phyloP scores from a whole-genome alignment of 2,113 vertebrate species.

The Lutjanus erythropterus region DNA sequence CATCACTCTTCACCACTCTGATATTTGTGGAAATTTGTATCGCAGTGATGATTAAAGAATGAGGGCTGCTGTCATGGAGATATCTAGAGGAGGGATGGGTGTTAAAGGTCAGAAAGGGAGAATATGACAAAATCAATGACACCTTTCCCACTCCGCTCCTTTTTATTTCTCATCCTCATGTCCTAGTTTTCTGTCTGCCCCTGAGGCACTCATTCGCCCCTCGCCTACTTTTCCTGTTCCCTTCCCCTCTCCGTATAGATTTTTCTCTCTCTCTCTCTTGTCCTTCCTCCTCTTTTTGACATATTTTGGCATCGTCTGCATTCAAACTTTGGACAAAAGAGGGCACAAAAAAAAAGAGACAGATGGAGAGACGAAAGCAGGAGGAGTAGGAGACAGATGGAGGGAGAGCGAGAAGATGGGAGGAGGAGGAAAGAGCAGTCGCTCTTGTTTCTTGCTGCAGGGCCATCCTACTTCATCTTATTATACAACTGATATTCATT shows the following conservation, averaged over 20 bases:
- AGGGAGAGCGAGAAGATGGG: constrained; percentile 73
- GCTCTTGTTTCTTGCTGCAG: constrained; percentile 78
- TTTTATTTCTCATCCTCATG: constrained; percentile 42
- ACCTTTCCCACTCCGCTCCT: constrained; percentile 47
- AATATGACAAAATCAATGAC: constrained; percentile 60
- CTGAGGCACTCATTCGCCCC: constrained; percentile 40
- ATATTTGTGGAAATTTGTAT: background rate
- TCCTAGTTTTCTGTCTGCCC: constrained; percentile 58
- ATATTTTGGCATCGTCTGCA: constrained; percentile 62
- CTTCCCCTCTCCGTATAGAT: constrained; percentile 49
- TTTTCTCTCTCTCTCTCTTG: constrained; percentile 37
- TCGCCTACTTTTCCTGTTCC: constrained; percentile 60
- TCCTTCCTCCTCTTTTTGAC: constrained; percentile 53
- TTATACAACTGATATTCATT: constrained; percentile 78
- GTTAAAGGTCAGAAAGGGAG: constrained; percentile 29
- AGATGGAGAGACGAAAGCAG: constrained; percentile 76
- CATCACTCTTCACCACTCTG: background rate
- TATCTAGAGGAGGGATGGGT: constrained; percentile 16
- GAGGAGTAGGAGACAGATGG: constrained; percentile 77
- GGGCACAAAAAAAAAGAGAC: constrained; percentile 71
- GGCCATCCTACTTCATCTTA: constrained; percentile 79
- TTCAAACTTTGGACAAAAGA: constrained; percentile 76
- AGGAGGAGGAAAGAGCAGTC: constrained; percentile 78
- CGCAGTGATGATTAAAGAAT: background rate
- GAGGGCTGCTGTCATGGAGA: constrained; percentile 39